A percentile compares a stretch with the other conserved stretches of the same genome.
Conservation (phyloP, 2,113 vertebrate genomes). For the Isichthys henryi region DNA sequence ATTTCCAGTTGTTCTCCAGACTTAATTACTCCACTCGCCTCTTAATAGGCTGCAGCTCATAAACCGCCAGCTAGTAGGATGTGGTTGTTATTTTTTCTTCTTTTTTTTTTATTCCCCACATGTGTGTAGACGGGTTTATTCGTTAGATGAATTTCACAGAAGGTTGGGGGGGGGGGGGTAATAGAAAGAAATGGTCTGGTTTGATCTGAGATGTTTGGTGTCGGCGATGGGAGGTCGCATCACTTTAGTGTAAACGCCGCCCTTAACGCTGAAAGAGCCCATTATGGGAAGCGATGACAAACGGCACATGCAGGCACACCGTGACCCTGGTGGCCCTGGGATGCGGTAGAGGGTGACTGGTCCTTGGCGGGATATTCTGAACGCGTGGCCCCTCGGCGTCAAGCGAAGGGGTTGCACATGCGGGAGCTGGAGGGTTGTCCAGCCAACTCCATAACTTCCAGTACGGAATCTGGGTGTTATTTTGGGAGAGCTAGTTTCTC, state of each 20-base stretch:
- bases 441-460: not conserved
- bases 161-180: not conserved
- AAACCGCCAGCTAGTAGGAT: not conserved
- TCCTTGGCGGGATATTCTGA: not conserved
- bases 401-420: not conserved
- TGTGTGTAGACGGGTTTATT: not conserved
- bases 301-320: not conserved
- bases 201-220: not conserved
- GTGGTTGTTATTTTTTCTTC: not conserved
- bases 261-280: not conserved
- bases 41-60: not conserved
- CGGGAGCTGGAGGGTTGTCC: not conserved
- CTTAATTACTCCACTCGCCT: not conserved
- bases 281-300: not conserved
- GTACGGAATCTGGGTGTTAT: not conserved
- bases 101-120: not conserved
- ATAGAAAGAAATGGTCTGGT: not conserved
- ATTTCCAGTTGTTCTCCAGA: not conserved
- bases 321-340: not conserved
- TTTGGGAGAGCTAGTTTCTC: not conserved
- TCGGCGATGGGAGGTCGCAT: not conserved
- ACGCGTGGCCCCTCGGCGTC: not conserved
- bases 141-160: not conserved
- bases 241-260: not conserved
- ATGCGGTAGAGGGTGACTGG: not conserved